phyloP scores from a whole-genome alignment of 2,888 invertebrate genomes.

The Xiphydria camelus region DNA sequence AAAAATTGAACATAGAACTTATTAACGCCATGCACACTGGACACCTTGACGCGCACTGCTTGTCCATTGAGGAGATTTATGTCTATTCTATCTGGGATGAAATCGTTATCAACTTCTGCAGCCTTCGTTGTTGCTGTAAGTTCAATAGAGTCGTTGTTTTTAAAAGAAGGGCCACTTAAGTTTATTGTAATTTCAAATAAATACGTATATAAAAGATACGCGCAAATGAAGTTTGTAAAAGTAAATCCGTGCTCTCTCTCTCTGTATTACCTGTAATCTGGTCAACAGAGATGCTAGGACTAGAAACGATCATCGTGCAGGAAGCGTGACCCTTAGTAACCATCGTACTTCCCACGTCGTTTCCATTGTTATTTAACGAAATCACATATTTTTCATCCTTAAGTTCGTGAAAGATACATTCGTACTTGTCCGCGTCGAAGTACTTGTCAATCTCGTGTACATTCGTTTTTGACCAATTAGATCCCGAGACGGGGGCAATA shows the following conservation, averaged over 20 bases:
- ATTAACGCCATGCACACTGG: slow-evolving; percentile 53
- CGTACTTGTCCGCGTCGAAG: slow-evolving; percentile 65
- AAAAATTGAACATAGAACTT: slow-evolving; percentile 59
- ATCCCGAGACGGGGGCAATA: slow-evolving; percentile 62
- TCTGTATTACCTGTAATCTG: too few relatives aligned
- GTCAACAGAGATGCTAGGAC: too few relatives aligned
- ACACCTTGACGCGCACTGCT: slow-evolving; percentile 55
- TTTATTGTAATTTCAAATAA: slow-evolving; percentile 6
- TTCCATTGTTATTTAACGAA: slow-evolving; percentile 59
- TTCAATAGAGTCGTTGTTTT: slow-evolving; percentile 10
- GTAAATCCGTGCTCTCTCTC: too few relatives aligned
- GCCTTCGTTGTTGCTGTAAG: too few relatives aligned
- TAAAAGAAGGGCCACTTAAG: not conserved
- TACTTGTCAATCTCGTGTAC: slow-evolving; percentile 61
- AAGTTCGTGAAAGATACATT: slow-evolving; percentile 63
- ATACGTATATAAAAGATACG: too few relatives aligned
- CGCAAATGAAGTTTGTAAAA: too few relatives aligned
- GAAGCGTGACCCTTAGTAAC: slow-evolving; percentile 61
- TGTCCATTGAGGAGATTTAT: slow-evolving; percentile 57
- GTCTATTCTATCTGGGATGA: slow-evolving; percentile 43
- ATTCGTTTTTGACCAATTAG: slow-evolving; percentile 63
- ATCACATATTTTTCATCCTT: slow-evolving; percentile 61
- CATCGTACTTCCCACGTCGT: slow-evolving; percentile 59
- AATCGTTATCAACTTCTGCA: too few relatives aligned
- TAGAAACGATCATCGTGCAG: slow-evolving; percentile 18